Conservation (phyloP, 2,888 invertebrate species). For the Ariolimax columbianus region DNA sequence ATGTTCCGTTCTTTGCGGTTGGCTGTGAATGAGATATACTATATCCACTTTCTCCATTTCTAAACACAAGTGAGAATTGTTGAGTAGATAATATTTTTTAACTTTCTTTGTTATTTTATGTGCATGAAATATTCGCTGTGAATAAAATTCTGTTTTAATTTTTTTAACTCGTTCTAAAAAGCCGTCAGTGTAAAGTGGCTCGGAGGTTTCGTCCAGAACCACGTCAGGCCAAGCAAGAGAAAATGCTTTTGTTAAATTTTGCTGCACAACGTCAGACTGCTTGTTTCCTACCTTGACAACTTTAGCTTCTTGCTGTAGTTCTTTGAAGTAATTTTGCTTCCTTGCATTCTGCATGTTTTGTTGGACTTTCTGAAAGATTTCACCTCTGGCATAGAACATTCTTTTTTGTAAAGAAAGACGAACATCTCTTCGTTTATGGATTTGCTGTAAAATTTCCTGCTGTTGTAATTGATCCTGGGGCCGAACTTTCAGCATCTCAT, state of each 20-base stretch:
- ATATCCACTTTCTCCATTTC: slow-evolving; percentile 5
- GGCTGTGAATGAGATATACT: slow-evolving; percentile 17
- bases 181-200: slow-evolving; percentile 32
- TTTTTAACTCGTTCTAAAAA: slow-evolving; percentile 28
- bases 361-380: not conserved
- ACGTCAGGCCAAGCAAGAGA: slow-evolving; percentile 1
- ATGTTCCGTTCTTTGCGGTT: slow-evolving; percentile 4
- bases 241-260: not conserved
- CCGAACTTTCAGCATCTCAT: slow-evolving; percentile 9
- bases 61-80: slow-evolving; percentile 26
- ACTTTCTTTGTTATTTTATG: not conserved
- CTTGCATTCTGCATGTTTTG: not conserved
- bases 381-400: not conserved
- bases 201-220: not conserved
- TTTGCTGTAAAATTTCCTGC: not conserved
- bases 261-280: not conserved
- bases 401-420: not conserved
- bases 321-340: too few relatives aligned
- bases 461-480: not conserved
- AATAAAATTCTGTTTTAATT: slow-evolving; percentile 13
- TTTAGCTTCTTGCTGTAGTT: not conserved
- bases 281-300: not conserved
- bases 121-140: not conserved
- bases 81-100: not conserved
- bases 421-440: not conserved